These are phyloP conservation scores for Hucho hucho DNA, from an alignment of 2,113 vertebrate genomes.

Conservation along the genomic window DNA sequence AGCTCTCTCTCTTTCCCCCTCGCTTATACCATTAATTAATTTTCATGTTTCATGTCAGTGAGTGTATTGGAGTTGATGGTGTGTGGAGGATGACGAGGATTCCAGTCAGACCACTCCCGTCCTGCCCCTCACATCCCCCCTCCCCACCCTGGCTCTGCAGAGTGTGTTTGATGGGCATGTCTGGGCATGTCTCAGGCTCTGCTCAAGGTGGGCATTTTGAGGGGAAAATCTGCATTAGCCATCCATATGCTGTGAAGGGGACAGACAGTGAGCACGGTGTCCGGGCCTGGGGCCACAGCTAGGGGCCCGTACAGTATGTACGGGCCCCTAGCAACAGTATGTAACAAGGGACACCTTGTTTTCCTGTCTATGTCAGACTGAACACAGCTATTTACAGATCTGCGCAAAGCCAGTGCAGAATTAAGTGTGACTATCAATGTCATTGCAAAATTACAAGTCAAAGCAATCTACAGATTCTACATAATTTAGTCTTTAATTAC, in stretches of 20 bases:
- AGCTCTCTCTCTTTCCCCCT: conserved; percentile 29
- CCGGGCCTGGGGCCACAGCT: not conserved
- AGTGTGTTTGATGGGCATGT: not conserved
- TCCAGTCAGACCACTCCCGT: conserved; percentile 49
- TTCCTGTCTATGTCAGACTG: too few relatives aligned
- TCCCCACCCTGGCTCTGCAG: not conserved
- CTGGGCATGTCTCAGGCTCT: conserved; percentile 11
- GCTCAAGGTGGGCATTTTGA: not conserved
- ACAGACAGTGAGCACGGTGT: not conserved
- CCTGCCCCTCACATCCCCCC: conserved; percentile 29
- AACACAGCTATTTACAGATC: not conserved
- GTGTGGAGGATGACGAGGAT: conserved; percentile 55
- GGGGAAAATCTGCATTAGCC: not conserved
- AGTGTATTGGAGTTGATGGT: conserved; percentile 62
- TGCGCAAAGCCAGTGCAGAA: not conserved
- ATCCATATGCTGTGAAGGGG: not conserved
- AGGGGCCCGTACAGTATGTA: too few relatives aligned
- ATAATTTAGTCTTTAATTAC: not conserved
- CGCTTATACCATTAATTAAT: conserved; percentile 60
- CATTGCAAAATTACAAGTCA: not conserved
- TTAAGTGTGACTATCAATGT: not conserved
- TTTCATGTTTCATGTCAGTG: conserved; percentile 63
- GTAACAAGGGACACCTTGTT: not conserved
- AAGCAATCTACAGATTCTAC: not conserved
- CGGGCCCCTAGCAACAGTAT: not conserved